A percentile compares a stretch with the other conserved stretches of the same genome.
Evolutionary conservation across 2,113 vertebrate genomes (phyloP).

Genomic region (Pollachius pollachius): DNA sequence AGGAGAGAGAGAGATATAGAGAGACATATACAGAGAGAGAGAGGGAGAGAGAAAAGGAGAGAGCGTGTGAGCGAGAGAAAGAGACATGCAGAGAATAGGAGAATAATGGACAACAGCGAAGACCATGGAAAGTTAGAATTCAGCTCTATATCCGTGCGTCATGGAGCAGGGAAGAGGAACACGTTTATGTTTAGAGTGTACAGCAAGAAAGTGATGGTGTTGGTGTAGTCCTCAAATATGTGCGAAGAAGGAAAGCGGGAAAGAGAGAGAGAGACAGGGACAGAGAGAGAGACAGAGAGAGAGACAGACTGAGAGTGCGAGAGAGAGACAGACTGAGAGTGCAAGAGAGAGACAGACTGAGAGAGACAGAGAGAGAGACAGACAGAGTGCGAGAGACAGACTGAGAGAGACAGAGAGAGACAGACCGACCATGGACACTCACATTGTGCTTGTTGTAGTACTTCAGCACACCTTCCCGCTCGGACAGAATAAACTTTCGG

Average conservation of each 20-base stretch:
- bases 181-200: no score
- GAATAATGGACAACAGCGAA: not conserved
- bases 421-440: slow-evolving; percentile 53
- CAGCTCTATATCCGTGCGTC: no score
- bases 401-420: not conserved
- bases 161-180: no score
- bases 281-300: not conserved
- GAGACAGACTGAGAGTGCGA: not conserved
- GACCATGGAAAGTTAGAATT: no score
- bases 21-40: not conserved
- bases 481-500: slow-evolving; percentile 89
- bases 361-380: not conserved
- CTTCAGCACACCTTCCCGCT: slow-evolving; percentile 88
- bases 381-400: not conserved
- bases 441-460: slow-evolving; percentile 95
- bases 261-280: not conserved
- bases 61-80: not conserved
- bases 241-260: not conserved
- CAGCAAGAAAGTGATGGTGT: no score
- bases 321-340: not conserved
- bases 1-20: no score
- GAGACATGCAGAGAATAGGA: not conserved
- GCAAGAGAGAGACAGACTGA: not conserved
- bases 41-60: not conserved
- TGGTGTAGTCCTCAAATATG: no score